Evolutionary conservation across 2,113 vertebrate genomes (phyloP).

Genomic region (Caracal caracal): DNA sequence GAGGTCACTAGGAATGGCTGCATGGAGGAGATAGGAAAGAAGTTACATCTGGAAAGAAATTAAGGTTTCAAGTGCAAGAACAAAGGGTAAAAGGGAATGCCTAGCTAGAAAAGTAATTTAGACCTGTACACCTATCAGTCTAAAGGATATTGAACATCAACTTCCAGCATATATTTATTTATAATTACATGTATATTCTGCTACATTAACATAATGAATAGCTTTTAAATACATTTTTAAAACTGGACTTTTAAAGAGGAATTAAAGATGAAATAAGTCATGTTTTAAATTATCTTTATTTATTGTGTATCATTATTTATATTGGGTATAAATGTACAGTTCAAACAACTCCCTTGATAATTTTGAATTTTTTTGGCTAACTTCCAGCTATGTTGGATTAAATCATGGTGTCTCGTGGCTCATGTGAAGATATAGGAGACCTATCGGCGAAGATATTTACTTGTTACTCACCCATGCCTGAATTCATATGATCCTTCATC

Average conservation of each 20-base stretch:
- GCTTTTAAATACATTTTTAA: neutral
- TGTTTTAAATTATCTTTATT: neutral
- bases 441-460: neutral
- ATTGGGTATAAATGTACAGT: neutral
- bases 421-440: neutral
- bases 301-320: neutral
- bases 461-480: neutral
- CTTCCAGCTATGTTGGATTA: neutral
- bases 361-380: neutral
- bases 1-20: neutral
- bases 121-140: neutral
- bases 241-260: neutral
- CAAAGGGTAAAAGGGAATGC: neutral
- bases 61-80: neutral
- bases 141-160: neutral
- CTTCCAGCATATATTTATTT: neutral
- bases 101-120: neutral
- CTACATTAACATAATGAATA: neutral
- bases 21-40: neutral
- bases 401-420: neutral
- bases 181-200: constrained; percentile 1
- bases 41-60: neutral
- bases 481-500: neutral
- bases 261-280: neutral
- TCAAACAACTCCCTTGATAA: neutral